Evolutionary conservation across 2,113 vertebrate species (phyloP), one percentile per base, ranked within the genome.

Genomic region (Morone chrysops): DNA sequence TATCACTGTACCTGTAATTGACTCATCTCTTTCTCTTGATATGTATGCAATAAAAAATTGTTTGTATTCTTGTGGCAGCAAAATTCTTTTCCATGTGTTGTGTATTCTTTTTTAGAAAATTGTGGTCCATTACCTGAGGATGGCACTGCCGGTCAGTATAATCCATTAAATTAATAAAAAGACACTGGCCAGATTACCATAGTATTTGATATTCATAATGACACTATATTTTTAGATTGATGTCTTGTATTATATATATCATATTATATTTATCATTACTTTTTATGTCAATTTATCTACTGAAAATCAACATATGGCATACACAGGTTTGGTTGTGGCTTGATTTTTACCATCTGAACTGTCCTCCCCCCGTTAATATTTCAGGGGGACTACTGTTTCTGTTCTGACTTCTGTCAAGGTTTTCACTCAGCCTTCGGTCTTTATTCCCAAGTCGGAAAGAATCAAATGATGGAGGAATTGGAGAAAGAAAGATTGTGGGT

Each of bases 21-120:
- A 6, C 5, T 61, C 68, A 2, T n/a, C 40, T 43, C 41, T 75
- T 57, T 45, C 12, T n/a, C 8, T 40, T 31, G n/a, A 78, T 67
- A 47, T 59, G 22, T 69, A 22, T 31, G 68, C 69, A 74, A 60
- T 47, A 79, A 71, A 78, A 36, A 54, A 53, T 70, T 65, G 45
- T 70, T 84, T 68, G 13, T 38, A 6, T 48, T 61, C 13, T 48
- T 50, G 10, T 53, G 38, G 13, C n/a, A 25, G n/a, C 0, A 1
- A 40, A 78, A 53, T 48, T 56, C 1, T 75, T 51, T 18, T 57
- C 47, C 56, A 43, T 48, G 47, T 71, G n/a, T 65, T 59, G 41
- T 13, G 41, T 20, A 9, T 70, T 11, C 17, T n/a, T 13, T 56
- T 66, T 48, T 80, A 41, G 18, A 48, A 59, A 12, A 2, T 40